Evolutionary conservation across 2,113 vertebrate genomes (phyloP).

Genomic region (Saimiri boliviensis): DNA sequence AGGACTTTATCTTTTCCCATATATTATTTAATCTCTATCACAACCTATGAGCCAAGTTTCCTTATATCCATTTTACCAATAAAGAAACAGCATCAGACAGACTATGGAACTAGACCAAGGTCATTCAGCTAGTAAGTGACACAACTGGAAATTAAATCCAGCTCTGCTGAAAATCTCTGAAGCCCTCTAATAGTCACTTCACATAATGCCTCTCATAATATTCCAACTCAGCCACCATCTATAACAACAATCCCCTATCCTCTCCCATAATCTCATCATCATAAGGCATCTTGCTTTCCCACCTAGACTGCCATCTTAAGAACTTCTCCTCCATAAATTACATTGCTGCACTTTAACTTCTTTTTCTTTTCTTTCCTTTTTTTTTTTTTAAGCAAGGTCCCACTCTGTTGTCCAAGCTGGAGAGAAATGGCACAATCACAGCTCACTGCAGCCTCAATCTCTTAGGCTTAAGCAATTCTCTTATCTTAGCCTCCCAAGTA

Average conservation of each 20-base stretch:
- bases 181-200: not conserved
- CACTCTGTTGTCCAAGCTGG: too few relatives aligned
- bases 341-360: not conserved
- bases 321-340: not conserved
- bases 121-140: constrained; percentile 17
- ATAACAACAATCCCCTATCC: not conserved
- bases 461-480: too few relatives aligned
- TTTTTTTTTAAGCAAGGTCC: too few relatives aligned
- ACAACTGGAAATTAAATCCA: constrained; percentile 44
- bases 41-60: constrained; percentile 28
- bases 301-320: not conserved
- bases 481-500: too few relatives aligned
- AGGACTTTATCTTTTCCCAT: not conserved
- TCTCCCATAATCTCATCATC: not conserved
- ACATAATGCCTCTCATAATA: not conserved
- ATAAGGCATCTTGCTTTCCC: not conserved
- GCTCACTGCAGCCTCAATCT: too few relatives aligned
- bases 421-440: too few relatives aligned
- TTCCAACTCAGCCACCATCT: not conserved
- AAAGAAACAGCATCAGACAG: constrained; percentile 29
- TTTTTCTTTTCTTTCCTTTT: too few relatives aligned
- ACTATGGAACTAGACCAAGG: constrained; percentile 16
- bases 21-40: not conserved
- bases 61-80: not conserved
- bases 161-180: not conserved